Percentiles rank a stretch among this genome's conserved stretches.
phyloP scores from a whole-genome alignment of 1,140 invertebrate species.

The Brachionus sp. region DNA sequence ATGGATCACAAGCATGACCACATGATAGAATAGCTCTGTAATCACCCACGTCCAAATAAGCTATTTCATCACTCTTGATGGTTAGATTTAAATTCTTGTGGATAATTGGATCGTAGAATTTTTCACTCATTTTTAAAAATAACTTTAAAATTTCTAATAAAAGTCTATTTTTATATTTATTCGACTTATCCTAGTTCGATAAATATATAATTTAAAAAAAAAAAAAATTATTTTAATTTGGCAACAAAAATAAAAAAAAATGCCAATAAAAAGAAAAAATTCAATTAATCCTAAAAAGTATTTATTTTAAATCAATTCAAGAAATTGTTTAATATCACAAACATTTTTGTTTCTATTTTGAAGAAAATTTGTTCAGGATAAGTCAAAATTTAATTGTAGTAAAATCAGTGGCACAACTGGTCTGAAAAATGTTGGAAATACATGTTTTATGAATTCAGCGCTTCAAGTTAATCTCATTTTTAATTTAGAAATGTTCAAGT shows the following conservation, averaged over 20 bases:
- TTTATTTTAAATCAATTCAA: background rate
- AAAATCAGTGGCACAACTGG: background rate
- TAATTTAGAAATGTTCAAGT: background rate
- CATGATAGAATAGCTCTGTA: background rate
- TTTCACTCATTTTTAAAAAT: background rate
- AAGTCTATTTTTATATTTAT: background rate
- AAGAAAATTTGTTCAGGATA: background rate
- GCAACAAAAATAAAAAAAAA: background rate
- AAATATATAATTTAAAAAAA: background rate
- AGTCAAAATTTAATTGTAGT: background rate
- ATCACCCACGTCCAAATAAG: background rate
- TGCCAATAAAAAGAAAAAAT: background rate
- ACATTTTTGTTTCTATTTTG: background rate
- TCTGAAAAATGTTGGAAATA: slow-evolving; percentile 1
- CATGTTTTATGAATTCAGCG: slow-evolving; percentile 15
- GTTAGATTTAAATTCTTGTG: background rate
- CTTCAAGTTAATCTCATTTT: background rate
- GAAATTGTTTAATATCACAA: too few relatives aligned
- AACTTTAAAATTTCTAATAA: background rate
- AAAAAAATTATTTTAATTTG: background rate
- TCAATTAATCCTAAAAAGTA: background rate
- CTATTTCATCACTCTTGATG: background rate
- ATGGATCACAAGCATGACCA: background rate
- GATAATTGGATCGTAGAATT: background rate
- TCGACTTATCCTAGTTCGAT: background rate